These are phyloP conservation scores for Chymomyza caudatula DNA, from an alignment of 2,888 invertebrate species.

Conservation along the genomic window DNA sequence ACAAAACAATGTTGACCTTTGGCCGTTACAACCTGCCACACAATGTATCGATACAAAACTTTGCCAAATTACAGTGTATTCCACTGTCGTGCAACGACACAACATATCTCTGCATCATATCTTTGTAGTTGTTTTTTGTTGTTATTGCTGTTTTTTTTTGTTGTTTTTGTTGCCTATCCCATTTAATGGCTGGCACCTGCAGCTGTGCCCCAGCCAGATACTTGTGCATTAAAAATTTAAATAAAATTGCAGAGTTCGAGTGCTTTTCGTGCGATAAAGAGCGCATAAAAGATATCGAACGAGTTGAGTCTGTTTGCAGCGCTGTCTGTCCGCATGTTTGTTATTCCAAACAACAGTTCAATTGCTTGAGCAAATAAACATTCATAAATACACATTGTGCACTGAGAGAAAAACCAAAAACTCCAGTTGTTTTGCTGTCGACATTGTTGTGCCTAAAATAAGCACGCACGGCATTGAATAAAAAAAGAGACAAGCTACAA, in stretches of 20 bases:
- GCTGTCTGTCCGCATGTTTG: background rate
- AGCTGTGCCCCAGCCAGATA: constrained; percentile 62
- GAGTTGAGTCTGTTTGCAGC: background rate
- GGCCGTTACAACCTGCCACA: too few species aligned
- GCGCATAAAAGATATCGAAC: constrained; percentile 25
- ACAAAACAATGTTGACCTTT: too few species aligned
- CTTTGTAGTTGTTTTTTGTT: background rate
- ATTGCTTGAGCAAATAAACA: constrained; percentile 34
- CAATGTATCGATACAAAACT: too few species aligned
- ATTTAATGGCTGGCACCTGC: constrained; percentile 47
- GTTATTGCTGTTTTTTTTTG: background rate
- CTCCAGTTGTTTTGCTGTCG: constrained; percentile 10
- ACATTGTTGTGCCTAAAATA: background rate
- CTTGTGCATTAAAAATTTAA: constrained; percentile 66
- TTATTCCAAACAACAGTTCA: constrained; percentile 36
- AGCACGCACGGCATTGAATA: background rate
- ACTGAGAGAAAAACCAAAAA: background rate
- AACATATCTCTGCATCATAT: background rate
- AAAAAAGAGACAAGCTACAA: background rate
- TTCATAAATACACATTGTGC: background rate
- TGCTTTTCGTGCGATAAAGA: constrained; percentile 1
- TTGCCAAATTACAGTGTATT: too few species aligned
- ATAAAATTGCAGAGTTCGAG: constrained; percentile 51
- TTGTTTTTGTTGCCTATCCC: background rate
- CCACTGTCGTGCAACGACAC: too few species aligned